These are phyloP conservation scores for Camarhynchus parvulus DNA, from an alignment of 2,113 vertebrate species.

Conservation along the genomic window DNA sequence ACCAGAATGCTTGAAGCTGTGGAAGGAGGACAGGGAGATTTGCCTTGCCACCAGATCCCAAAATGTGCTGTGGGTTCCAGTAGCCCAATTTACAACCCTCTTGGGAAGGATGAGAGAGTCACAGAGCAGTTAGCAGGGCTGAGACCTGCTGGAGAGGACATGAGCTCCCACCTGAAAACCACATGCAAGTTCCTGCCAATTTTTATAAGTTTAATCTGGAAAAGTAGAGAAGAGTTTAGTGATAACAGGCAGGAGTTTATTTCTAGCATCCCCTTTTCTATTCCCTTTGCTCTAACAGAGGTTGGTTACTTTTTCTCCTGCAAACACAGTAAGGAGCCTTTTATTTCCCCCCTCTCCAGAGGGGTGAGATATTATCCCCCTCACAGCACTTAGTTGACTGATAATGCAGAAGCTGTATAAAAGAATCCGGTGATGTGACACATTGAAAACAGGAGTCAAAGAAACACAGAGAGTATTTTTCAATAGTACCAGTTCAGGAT, in stretches of 20 bases:
- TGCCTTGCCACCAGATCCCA: not conserved
- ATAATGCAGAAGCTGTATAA: not conserved
- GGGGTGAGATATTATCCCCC: not conserved
- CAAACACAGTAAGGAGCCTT: not conserved
- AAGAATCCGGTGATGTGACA: not conserved
- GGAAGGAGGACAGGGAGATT: not conserved
- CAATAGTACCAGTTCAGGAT: not conserved
- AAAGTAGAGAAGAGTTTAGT: not conserved
- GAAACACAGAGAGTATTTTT: slow-evolving; percentile 12
- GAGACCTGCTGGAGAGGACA: not conserved
- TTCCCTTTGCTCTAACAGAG: not conserved
- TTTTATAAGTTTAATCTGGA: not conserved
- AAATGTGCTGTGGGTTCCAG: not conserved
- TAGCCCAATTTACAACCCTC: not conserved
- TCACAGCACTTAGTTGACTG: not conserved
- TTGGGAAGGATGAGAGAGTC: not conserved
- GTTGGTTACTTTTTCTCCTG: not conserved
- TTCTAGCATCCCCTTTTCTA: not conserved
- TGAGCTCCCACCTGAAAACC: not conserved
- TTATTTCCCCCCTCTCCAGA: not conserved
- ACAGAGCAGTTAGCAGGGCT: not conserved
- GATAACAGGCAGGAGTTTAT: not conserved
- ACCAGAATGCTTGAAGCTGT: not conserved
- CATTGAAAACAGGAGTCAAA: slow-evolving; percentile 4
- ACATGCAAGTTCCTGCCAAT: not conserved